Base-by-base conservation (phyloP, 2,797 vertebrate species). In the Agapornis canus region DNA sequence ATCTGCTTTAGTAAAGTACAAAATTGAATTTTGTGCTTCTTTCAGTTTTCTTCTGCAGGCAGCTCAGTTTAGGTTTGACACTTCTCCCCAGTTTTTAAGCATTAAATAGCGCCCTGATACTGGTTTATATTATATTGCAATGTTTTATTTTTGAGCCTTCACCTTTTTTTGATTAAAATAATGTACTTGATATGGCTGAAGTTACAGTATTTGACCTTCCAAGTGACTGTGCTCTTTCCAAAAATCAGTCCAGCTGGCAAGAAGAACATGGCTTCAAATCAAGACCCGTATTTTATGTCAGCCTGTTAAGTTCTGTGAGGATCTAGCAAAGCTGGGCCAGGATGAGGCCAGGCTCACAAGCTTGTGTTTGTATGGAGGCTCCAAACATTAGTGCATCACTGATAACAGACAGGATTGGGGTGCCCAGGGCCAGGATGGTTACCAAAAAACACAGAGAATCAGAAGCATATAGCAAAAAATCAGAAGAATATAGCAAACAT, bases 191-290 rank as follows among this genome's bases (percentile, higher is more conserved):
- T 57, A 29, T 32, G 40, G 32, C 56, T 86, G 40, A 35, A 48
- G 35, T 78, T 94, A 61, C 23, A 40, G 43, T 35, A 61, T 61
- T 85, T 90, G 51, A 81, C 42, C 54, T 82, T 85, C 51, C n/a
- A 73, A 69, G 84, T 84, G 49, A 52, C 57, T 90, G 20, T 57
- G 23, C 9, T 78, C 15, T 83, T 90, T 69, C 37, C 56, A 70
- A 90, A 75, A 42, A 63, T 29, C 11, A 59, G 45, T 54, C 23
- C 32, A 68, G 11, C 40, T 94, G 91, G 60, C 63, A 92, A 86
- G 81, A 76, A 82, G 27, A 65, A 56, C 64, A 61, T 73, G 59
- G 45, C 31, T 91, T 80, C 29, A 71, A 57, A 75, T 86, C 61
- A 89, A 76, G 48, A 47, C 31, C 51, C 26, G 32, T 52, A 47